phyloP scores from a whole-genome alignment of 1,140 invertebrate genomes.

The Anastrepha obliqua region DNA sequence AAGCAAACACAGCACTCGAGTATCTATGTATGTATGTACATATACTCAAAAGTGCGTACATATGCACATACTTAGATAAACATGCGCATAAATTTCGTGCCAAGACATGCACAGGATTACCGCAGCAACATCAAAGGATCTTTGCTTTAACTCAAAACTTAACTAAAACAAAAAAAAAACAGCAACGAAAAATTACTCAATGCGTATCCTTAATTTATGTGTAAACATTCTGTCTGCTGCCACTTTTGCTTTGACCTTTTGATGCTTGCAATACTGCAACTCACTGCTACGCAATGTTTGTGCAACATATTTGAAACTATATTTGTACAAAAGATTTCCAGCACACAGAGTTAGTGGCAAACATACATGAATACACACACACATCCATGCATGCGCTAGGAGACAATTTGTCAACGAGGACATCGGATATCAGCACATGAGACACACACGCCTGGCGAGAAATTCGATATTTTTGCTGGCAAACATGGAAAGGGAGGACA shows the following conservation, averaged over 20 bases:
- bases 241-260: constrained; percentile 45
- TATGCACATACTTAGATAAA: not conserved
- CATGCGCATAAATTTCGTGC: constrained; percentile 22
- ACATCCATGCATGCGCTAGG: not conserved
- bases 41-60: not conserved
- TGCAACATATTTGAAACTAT: constrained; percentile 38
- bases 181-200: constrained; percentile 32
- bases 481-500: constrained; percentile 42
- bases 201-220: constrained; percentile 48
- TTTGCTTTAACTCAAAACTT: not conserved
- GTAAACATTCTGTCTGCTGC: constrained; percentile 46
- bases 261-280: not conserved
- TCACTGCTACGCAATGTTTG: constrained; percentile 34
- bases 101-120: not conserved
- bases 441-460: constrained; percentile 2
- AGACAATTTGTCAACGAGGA: constrained; percentile 42
- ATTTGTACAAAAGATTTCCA: constrained; percentile 34
- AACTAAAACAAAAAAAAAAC: not conserved
- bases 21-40: too few species aligned
- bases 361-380: not conserved
- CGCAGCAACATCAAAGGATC: constrained; percentile 35
- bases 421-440: constrained; percentile 38
- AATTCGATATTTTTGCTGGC: constrained; percentile 43
- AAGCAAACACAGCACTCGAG: too few species aligned
- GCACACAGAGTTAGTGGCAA: constrained; percentile 3